Evolutionary conservation across 2,888 invertebrate species (phyloP).

Genomic region (Xestia sexstrigata): DNA sequence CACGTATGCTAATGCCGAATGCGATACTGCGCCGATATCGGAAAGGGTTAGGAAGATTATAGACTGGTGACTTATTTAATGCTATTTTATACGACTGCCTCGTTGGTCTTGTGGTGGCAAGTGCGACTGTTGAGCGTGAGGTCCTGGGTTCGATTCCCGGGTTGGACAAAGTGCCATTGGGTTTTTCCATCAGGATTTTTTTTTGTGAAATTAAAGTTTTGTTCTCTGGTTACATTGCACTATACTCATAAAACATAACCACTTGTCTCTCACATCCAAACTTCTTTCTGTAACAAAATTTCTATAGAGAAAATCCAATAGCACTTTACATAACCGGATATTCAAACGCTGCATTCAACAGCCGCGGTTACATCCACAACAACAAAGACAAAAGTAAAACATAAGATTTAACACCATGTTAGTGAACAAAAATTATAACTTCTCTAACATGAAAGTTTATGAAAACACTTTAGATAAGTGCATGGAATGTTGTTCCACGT

Average conservation of each 20-base stretch:
- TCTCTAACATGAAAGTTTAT: constrained; percentile 8
- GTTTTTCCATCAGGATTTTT: neutral
- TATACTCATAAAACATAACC: no score
- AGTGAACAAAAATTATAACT: constrained; percentile 19
- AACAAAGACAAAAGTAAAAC: neutral
- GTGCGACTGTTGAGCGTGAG: no score
- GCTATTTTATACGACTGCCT: neutral
- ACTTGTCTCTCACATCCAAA: neutral
- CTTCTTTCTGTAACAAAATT: neutral
- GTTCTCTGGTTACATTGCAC: neutral
- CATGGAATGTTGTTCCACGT: constrained; percentile 12
- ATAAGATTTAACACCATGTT: neutral
- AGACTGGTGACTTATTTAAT: constrained; percentile 13
- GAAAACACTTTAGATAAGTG: constrained; percentile 52
- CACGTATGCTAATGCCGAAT: constrained; percentile 61
- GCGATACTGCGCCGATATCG: constrained; percentile 55
- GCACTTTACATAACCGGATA: neutral
- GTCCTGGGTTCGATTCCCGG: no score
- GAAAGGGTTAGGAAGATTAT: constrained; percentile 12
- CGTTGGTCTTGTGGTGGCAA: neutral
- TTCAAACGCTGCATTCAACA: neutral
- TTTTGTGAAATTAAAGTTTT: neutral
- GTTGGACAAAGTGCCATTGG: no score
- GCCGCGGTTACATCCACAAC: neutral
- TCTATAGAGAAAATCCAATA: neutral